Evolutionary conservation across 2,888 invertebrate species (phyloP).

Genomic region (Amblyjoppa fuscipennis): DNA sequence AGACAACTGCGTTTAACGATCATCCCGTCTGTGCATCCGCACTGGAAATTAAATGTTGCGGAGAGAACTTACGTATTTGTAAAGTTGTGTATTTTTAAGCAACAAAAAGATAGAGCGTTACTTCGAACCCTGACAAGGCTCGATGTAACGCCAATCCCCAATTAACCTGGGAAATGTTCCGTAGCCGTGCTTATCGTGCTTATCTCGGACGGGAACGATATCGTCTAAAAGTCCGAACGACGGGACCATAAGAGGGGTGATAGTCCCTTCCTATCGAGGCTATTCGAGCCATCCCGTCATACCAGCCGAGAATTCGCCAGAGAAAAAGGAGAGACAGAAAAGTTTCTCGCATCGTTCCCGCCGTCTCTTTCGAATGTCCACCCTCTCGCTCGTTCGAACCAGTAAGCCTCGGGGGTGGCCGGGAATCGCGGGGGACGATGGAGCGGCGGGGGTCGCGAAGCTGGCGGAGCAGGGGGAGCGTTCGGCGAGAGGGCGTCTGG

Average conservation of each 20-base stretch:
- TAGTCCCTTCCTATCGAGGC: slow-evolving; percentile 58
- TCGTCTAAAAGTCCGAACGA: slow-evolving; percentile 52
- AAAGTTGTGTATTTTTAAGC: background rate
- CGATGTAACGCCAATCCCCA: slow-evolving; percentile 14
- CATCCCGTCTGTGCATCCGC: background rate
- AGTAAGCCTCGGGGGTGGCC: slow-evolving; percentile 53
- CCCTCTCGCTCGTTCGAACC: slow-evolving; percentile 21
- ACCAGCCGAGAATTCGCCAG: slow-evolving; percentile 38
- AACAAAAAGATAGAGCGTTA: background rate
- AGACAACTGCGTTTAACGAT: background rate
- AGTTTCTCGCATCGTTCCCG: slow-evolving; percentile 43
- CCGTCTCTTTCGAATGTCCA: slow-evolving; percentile 12
- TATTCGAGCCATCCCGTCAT: slow-evolving; percentile 57
- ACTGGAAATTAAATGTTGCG: background rate
- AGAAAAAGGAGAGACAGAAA: slow-evolving; percentile 13
- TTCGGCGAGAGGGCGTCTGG: slow-evolving; percentile 77
- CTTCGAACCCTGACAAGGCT: background rate
- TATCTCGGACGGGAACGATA: slow-evolving; percentile 26
- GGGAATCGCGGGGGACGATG: slow-evolving; percentile 56
- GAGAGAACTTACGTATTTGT: background rate
- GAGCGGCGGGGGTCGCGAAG: slow-evolving; percentile 73
- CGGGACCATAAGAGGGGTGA: slow-evolving; percentile 33
- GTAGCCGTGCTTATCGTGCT: slow-evolving; percentile 64
- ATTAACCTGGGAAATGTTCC: slow-evolving; percentile 52
- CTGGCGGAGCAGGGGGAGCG: slow-evolving; percentile 82